These are phyloP conservation scores for Arnoldichthys spilopterus DNA, from an alignment of 2,797 vertebrate species.

Conservation along the genomic window DNA sequence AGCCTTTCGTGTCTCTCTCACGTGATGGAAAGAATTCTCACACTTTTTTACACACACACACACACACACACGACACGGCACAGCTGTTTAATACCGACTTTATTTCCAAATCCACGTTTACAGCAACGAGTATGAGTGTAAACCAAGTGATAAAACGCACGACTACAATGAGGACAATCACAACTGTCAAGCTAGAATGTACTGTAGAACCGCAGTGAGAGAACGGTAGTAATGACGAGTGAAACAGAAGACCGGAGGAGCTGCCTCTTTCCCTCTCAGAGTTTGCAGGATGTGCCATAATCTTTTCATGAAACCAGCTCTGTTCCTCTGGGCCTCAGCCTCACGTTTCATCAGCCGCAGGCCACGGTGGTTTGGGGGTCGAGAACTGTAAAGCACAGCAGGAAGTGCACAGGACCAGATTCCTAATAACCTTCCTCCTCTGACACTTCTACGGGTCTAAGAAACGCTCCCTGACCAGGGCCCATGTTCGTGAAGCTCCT, in stretches of 20 bases:
- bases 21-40: too few relatives aligned
- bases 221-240: slow-evolving; percentile 33
- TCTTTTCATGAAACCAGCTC: background rate
- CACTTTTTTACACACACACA: background rate
- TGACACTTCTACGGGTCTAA: background rate
- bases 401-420: background rate
- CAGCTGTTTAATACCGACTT: slow-evolving; percentile 77
- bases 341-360: slow-evolving; percentile 26
- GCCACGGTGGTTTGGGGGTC: slow-evolving; percentile 5
- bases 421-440: background rate
- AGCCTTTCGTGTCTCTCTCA: background rate
- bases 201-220: slow-evolving; percentile 45
- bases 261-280: slow-evolving; percentile 21
- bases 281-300: slow-evolving; percentile 5
- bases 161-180: slow-evolving; percentile 82
- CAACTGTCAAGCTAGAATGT: slow-evolving; percentile 81
- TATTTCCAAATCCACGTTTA: slow-evolving; percentile 91
- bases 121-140: slow-evolving; percentile 82
- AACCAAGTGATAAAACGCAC: slow-evolving; percentile 82
- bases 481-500: background rate
- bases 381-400: background rate
- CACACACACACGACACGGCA: background rate
- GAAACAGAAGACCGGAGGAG: slow-evolving; percentile 23
- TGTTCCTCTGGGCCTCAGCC: slow-evolving; percentile 4
- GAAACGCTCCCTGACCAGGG: background rate